Conservation (phyloP, 1,140 invertebrate genomes). For the Coenobita brevimanus region DNA sequence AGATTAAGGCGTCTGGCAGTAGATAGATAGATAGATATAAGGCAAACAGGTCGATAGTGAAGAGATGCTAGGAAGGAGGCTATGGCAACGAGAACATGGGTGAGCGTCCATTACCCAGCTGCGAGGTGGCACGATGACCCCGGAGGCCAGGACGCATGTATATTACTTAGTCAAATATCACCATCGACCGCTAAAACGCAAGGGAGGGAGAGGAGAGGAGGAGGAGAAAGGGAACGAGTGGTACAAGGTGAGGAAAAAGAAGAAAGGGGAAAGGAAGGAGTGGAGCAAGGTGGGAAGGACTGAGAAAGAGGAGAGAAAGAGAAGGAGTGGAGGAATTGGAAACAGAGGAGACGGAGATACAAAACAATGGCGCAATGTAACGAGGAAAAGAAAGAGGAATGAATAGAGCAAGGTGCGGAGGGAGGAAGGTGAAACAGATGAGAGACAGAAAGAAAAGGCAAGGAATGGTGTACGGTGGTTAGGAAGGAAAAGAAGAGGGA, state of each 20-base stretch:
- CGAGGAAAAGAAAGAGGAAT: too few species aligned
- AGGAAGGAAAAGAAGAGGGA: background rate
- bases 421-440: too few species aligned
- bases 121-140: background rate
- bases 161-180: conserved; percentile 45
- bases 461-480: too few species aligned
- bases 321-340: background rate
- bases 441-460: too few species aligned
- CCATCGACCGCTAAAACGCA: conserved; percentile 44
- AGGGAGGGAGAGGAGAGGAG: background rate
- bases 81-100: background rate
- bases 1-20: too few species aligned
- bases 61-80: background rate
- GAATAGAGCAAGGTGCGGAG: too few species aligned
- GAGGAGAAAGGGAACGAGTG: background rate
- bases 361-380: too few species aligned
- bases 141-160: conserved; percentile 16
- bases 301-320: background rate
- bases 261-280: background rate
- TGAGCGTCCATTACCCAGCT: too few species aligned
- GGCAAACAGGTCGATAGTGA: background rate
- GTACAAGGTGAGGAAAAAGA: too few species aligned
- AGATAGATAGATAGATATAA: too few species aligned
- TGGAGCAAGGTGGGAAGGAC: background rate
- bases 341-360: background rate